phyloP scores from a whole-genome alignment of 2,888 invertebrate species.

The Eupithecia inturbata region DNA sequence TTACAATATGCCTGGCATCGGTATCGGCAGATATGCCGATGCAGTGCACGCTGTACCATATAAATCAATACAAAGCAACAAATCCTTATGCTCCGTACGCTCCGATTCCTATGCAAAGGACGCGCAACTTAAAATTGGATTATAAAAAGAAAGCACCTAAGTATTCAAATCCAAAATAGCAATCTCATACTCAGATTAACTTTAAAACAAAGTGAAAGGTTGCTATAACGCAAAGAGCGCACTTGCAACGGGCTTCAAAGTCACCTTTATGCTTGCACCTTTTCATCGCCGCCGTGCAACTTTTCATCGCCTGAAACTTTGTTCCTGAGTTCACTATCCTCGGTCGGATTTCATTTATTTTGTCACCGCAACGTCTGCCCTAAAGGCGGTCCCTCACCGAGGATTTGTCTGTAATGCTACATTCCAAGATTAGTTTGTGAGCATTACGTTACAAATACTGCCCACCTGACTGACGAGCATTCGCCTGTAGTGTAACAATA shows the following conservation, averaged over 20 bases:
- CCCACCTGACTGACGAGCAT: no score
- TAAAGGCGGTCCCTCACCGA: not conserved
- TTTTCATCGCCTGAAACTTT: not conserved
- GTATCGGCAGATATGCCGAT: no score
- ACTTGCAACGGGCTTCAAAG: not conserved
- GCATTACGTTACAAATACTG: no score
- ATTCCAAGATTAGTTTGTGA: no score
- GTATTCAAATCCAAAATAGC: not conserved
- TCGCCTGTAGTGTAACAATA: no score
- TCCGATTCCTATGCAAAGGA: no score
- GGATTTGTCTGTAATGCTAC: no score
- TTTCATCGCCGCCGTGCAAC: not conserved
- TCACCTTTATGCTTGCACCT: not conserved
- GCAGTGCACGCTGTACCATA: no score
- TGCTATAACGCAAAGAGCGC: not conserved
- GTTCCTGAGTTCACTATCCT: slow-evolving; percentile 3
- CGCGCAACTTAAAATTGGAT: not conserved
- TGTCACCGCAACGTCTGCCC: not conserved
- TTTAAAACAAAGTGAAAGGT: not conserved
- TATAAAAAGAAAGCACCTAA: not conserved
- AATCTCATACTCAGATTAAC: not conserved
- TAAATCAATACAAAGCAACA: no score
- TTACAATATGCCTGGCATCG: no score
- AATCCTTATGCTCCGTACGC: no score
- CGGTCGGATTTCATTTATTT: slow-evolving; percentile 26